Evolutionary conservation across 23 tunicate species (phyloP).

Genomic region (Halocynthia roretzi): DNA sequence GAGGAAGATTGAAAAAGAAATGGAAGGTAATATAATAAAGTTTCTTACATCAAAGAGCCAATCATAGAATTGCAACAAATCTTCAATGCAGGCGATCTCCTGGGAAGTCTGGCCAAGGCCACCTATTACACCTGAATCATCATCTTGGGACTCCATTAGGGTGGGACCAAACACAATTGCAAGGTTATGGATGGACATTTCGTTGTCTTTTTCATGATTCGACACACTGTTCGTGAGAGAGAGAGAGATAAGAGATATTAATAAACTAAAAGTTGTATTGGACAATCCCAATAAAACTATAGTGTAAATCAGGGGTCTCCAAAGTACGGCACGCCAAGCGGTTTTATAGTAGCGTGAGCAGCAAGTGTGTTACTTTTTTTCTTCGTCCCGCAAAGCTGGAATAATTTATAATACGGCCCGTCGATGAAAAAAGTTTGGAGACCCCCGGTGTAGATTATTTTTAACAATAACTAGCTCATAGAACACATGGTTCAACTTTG

Average conservation of each 20-base stretch:
- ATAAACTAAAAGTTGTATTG: conserved; percentile 3
- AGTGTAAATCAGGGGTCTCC: too few species aligned
- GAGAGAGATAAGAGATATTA: not conserved
- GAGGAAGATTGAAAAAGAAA: not conserved
- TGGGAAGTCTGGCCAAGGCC: conserved; percentile 66
- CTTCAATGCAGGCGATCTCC: conserved; percentile 82
- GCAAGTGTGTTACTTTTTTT: too few species aligned
- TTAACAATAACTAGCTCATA: too few species aligned
- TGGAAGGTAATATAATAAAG: not conserved
- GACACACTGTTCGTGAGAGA: conserved; percentile 48
- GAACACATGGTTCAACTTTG: too few species aligned
- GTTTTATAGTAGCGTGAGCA: too few species aligned
- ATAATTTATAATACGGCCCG: too few species aligned
- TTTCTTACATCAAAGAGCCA: conserved; percentile 77
- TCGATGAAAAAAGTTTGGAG: too few species aligned
- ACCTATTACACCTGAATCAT: conserved; percentile 17
- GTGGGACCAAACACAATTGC: conserved; percentile 96
- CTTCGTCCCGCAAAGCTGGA: too few species aligned
- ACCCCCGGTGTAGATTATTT: too few species aligned
- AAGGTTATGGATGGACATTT: conserved; percentile 77
- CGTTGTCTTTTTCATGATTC: conserved; percentile 68
- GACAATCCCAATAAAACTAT: too few species aligned
- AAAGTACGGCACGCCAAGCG: too few species aligned
- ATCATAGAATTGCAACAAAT: conserved; percentile 50
- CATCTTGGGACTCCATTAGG: conserved; percentile 53